Evolutionary conservation across 2,888 invertebrate genomes (phyloP).

Genomic region (Thecophora atra): DNA sequence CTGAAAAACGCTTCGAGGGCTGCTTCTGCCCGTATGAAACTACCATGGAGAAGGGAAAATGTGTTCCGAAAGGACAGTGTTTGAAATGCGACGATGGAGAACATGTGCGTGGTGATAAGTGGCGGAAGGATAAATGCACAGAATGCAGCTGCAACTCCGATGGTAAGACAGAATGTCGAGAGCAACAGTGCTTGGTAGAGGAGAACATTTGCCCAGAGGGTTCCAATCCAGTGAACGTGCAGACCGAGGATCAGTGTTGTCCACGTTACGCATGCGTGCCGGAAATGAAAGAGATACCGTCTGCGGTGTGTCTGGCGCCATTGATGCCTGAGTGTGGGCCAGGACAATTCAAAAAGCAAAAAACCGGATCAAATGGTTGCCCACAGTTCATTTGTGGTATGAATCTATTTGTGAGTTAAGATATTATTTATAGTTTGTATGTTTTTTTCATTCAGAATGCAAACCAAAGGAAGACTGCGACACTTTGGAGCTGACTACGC

Average conservation of each 20-base stretch:
- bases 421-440: background rate
- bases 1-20: slow-evolving; percentile 72
- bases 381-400: slow-evolving; percentile 78
- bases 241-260: slow-evolving; percentile 73
- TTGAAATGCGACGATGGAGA: slow-evolving; percentile 78
- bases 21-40: slow-evolving; percentile 85
- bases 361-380: slow-evolving; percentile 74
- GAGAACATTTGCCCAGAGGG: slow-evolving; percentile 73
- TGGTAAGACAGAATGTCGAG: slow-evolving; percentile 73
- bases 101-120: slow-evolving; percentile 73
- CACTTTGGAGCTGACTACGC: slow-evolving; percentile 63
- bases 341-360: slow-evolving; percentile 76
- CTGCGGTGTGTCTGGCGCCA: slow-evolving; percentile 72
- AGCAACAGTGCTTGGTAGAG: slow-evolving; percentile 69
- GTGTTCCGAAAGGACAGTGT: slow-evolving; percentile 75
- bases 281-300: slow-evolving; percentile 66
- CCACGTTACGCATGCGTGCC: slow-evolving; percentile 75
- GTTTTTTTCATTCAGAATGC: slow-evolving; percentile 70
- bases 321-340: slow-evolving; percentile 76
- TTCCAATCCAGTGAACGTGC: slow-evolving; percentile 68
- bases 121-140: slow-evolving; percentile 77
- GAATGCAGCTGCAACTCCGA: slow-evolving; percentile 73
- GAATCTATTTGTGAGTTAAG: slow-evolving; percentile 45
- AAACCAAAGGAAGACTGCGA: slow-evolving; percentile 77
- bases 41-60: slow-evolving; percentile 76